A percentile compares a stretch with the other conserved stretches of the same genome.
phyloP scores from a whole-genome alignment of 2,797 vertebrate species.

The Antennarius maculatus region DNA sequence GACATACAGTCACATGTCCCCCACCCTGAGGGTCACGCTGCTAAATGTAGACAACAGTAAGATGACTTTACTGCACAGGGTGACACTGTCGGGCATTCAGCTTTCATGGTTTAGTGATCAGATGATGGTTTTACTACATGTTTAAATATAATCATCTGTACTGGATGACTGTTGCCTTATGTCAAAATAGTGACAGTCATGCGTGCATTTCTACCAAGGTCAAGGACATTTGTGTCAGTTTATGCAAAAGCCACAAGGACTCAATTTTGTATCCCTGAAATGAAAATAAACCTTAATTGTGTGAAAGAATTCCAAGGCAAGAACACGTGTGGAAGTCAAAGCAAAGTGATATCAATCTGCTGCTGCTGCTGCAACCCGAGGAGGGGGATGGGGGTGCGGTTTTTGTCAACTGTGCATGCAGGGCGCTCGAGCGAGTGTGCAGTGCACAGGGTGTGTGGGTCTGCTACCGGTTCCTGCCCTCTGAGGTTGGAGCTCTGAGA shows the following conservation, averaged over 20 bases:
- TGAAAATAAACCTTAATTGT: slow-evolving; percentile 5
- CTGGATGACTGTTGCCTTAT: background rate
- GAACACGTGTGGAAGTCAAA: slow-evolving; percentile 18
- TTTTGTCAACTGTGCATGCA: slow-evolving; percentile 29
- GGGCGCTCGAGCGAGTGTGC: slow-evolving; percentile 31
- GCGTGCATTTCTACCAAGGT: background rate
- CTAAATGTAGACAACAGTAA: slow-evolving; percentile 10
- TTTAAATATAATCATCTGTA: background rate
- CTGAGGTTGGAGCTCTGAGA: slow-evolving; percentile 35
- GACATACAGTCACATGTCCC: slow-evolving; percentile 37
- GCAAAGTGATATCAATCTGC: slow-evolving; percentile 46
- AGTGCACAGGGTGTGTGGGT: slow-evolving; percentile 33
- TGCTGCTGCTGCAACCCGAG: slow-evolving; percentile 33
- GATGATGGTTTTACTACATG: background rate
- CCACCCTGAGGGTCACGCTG: slow-evolving; percentile 11
- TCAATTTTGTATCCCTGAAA: background rate
- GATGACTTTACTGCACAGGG: slow-evolving; percentile 9
- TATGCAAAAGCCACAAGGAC: background rate
- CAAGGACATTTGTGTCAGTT: background rate
- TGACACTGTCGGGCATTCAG: background rate
- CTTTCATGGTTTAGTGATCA: background rate
- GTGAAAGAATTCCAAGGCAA: slow-evolving; percentile 3
- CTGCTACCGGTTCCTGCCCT: slow-evolving; percentile 32
- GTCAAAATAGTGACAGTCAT: background rate
- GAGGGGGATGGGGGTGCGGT: slow-evolving; percentile 5